Base-by-base conservation (phyloP, 2,888 invertebrate genomes). In the Ametastegia equiseti region DNA sequence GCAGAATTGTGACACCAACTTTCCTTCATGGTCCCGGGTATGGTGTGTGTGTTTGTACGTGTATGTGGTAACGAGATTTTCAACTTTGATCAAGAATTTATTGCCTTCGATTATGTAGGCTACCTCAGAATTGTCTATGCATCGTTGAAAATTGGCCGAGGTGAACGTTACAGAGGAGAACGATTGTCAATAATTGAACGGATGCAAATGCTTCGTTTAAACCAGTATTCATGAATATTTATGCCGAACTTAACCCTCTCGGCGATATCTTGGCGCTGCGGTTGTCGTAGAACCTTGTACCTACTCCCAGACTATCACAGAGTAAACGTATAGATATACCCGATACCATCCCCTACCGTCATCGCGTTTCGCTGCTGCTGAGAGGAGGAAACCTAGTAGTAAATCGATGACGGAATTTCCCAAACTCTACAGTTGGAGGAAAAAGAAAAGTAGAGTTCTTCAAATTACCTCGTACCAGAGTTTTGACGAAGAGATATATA, bases 101-200 rank as follows among this genome's bases (percentile, higher is more conserved):
- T 60, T 60, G 11, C 60, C 6, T 11, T 60, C 60, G 23, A 60
- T 60, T 60, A 60, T 27, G 60, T 60, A 39, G 36, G 65, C 39
- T 19, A n/a, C n/a, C 39, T n/a, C 19, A 6, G 36, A 67, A 67
- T 39, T 6, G 65, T 67, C 2, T 67, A 67, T 67, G 39, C 65
- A 67, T 67, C 36, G 65, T 67, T 67, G 36, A 67, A 67, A 67
- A 67, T 75, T 75, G 75, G 75, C 54, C 15, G 23, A 71, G 45
- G 36, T 67, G 9, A 39, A 67, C 11, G 71, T 30, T 27, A 19
- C 36, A 23, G 47, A 27, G 6, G 27, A 5, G 27, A n/a, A 39
- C 60, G 78, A 78, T 78, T 78, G 60, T 78, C 60, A 78, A 78
- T 78, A 78, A 78, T 78, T 78, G 78, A 78, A 45, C 42, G 63